phyloP scores from a whole-genome alignment of 2,797 vertebrate genomes.

The Podarcis siculus region DNA sequence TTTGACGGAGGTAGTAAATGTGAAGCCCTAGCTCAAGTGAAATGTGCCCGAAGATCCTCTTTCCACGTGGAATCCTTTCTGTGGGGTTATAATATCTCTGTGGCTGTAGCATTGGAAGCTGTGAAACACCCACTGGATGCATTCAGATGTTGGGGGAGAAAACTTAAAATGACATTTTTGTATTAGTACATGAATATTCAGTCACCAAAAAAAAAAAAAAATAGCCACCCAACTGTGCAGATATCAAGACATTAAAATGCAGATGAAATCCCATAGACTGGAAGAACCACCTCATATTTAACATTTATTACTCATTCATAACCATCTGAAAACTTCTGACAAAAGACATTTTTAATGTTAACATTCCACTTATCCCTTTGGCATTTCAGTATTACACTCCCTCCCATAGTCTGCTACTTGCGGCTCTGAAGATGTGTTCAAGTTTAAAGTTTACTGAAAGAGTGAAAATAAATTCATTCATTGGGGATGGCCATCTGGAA shows the following conservation, averaged over 20 bases:
- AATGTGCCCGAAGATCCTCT: not conserved
- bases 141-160: slow-evolving; percentile 13
- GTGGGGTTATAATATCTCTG: not conserved
- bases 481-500: not conserved
- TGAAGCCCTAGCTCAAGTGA: not conserved
- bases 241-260: slow-evolving; percentile 42
- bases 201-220: slow-evolving; percentile 4
- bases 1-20: not conserved
- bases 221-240: slow-evolving; percentile 23
- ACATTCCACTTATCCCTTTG: slow-evolving; percentile 35
- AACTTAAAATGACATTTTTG: slow-evolving; percentile 15
- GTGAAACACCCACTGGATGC: not conserved
- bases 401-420: not conserved
- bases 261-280: slow-evolving; percentile 35
- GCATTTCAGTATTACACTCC: slow-evolving; percentile 10
- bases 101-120: not conserved
- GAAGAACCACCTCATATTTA: slow-evolving; percentile 51
- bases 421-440: not conserved
- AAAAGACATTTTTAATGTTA: slow-evolving; percentile 41
- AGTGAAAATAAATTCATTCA: slow-evolving; percentile 5
- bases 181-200: slow-evolving; percentile 27
- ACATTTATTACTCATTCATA: slow-evolving; percentile 45
- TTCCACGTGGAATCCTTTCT: not conserved
- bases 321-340: slow-evolving; percentile 40
- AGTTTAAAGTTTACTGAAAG: slow-evolving; percentile 20